phyloP scores from a whole-genome alignment of 2,113 vertebrate species.

The Pao palembangensis region DNA sequence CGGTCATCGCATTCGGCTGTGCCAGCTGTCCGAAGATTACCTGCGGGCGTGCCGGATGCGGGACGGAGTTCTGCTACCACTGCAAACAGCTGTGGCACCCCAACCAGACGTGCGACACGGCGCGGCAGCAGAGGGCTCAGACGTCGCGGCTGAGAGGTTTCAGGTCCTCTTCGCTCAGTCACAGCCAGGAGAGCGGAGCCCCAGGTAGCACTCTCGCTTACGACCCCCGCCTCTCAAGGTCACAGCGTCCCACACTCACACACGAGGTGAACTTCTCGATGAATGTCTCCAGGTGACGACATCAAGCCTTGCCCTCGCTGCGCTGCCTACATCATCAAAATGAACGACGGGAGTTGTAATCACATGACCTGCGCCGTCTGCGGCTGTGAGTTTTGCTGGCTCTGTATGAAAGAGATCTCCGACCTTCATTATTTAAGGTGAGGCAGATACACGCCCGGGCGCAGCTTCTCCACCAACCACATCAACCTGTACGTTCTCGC shows the following conservation, averaged over 20 bases:
- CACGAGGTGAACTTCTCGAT: constrained; percentile 5
- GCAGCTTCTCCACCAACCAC: background rate
- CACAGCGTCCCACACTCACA: background rate
- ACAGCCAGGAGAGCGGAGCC: constrained; percentile 96
- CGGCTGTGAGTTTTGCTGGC: constrained; percentile 98
- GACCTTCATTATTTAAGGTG: constrained; percentile 99
- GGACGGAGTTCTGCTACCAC: constrained; percentile 98
- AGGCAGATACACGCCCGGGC: background rate
- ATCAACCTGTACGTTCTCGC: background rate
- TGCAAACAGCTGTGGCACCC: constrained; percentile 99
- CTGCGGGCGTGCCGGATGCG: constrained; percentile 92
- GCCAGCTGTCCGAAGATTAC: constrained; percentile 98
- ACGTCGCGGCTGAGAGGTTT: constrained; percentile 87
- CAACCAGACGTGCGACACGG: constrained; percentile 97
- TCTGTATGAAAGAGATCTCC: constrained; percentile 99
- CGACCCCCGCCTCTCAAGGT: background rate
- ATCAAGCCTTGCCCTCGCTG: constrained; percentile 98
- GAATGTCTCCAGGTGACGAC: constrained; percentile 82
- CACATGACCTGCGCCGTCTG: constrained; percentile 99
- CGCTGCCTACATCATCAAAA: constrained; percentile 98
- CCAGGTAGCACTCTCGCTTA: constrained; percentile 73
- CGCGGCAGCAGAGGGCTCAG: constrained; percentile 91
- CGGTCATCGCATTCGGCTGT: constrained; percentile 96
- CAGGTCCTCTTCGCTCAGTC: constrained; percentile 93
- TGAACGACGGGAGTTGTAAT: constrained; percentile 99